Evolutionary conservation across 2,113 vertebrate genomes (phyloP), one percentile per base, ranked within the genome.

Genomic region (Scalopus aquaticus): DNA sequence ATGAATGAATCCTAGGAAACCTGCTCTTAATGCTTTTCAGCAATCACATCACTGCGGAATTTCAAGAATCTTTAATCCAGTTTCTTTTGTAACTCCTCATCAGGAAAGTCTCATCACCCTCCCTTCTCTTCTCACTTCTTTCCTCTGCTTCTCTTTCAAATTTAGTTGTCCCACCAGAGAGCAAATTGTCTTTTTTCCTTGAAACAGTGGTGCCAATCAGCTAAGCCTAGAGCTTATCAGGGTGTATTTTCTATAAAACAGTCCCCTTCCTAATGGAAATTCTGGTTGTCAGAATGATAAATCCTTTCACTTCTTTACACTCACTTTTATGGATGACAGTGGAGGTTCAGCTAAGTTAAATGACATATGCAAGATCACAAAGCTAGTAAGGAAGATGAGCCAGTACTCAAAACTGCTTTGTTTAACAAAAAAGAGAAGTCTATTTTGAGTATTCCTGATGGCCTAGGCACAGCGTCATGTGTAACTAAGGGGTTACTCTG

Each of bases 241-340:
- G 9, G 32, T 90, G 28, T 6, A 56, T 64, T 49, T 77, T 64
- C 5, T 42, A 19, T 44, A 54, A 77, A 49, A 76, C 30, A 19
- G 7, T 82, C 8, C 22, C 39, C 30, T 88, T 86, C 42, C 42
- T 86, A 51, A 39, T 74, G 58, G 42, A 93, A 70, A 94, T 87
- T 92, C 84, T 58, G 11, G 2, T 73, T 84, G 35, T 96, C 35
- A 90, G 32, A 70, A 83, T 65, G 64, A 79, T 58, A 74, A 79
- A 76, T 90, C 32, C 15, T 79, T 94, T 77, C 17, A 64, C 17
- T 44, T 84, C 42, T 81, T 90, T 81, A 56, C 13, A 51, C 4
- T 88, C 30, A 35, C 54, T 91, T 83, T 77, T 64, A 89, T 74
- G 32, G 79, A 46, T 78, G 62, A 19, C n/a, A 74, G 0, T 26